Evolutionary conservation across 1,140 invertebrate species (phyloP).

Genomic region (Papilio dardanus): DNA sequence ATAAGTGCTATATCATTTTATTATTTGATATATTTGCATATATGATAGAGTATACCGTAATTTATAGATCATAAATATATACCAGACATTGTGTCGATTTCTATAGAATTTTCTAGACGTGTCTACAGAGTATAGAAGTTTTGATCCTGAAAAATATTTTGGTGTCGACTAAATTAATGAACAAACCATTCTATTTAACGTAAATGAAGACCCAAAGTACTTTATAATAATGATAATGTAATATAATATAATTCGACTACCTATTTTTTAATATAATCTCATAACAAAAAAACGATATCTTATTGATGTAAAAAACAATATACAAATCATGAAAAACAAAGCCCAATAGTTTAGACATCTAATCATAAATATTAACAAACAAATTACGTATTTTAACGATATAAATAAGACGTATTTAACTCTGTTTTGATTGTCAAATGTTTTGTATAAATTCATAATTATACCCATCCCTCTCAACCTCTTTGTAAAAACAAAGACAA

Average conservation of each 20-base stretch:
- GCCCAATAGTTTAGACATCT: not conserved
- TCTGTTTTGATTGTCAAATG: too few relatives aligned
- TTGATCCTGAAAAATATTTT: not conserved
- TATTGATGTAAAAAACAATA: too few relatives aligned
- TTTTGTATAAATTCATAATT: too few relatives aligned
- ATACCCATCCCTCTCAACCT: too few relatives aligned
- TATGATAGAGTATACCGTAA: not conserved
- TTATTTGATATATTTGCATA: slow-evolving; percentile 10
- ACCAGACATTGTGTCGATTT: not conserved
- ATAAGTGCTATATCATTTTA: slow-evolving; percentile 30
- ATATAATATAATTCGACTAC: not conserved
- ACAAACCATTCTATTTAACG: not conserved
- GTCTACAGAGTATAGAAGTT: too few relatives aligned
- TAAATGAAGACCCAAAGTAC: not conserved
- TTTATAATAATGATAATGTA: not conserved
- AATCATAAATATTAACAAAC: not conserved
- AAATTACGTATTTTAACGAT: not conserved
- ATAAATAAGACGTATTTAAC: too few relatives aligned
- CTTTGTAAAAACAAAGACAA: too few relatives aligned
- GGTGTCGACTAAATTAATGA: not conserved
- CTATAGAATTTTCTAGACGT: not conserved
- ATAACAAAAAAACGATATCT: not conserved
- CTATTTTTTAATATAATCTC: not conserved
- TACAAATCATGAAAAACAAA: not conserved
- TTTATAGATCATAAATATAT: not conserved